Conservation (phyloP, 1,140 invertebrate genomes). For the Meloidogyne hapla region DNA sequence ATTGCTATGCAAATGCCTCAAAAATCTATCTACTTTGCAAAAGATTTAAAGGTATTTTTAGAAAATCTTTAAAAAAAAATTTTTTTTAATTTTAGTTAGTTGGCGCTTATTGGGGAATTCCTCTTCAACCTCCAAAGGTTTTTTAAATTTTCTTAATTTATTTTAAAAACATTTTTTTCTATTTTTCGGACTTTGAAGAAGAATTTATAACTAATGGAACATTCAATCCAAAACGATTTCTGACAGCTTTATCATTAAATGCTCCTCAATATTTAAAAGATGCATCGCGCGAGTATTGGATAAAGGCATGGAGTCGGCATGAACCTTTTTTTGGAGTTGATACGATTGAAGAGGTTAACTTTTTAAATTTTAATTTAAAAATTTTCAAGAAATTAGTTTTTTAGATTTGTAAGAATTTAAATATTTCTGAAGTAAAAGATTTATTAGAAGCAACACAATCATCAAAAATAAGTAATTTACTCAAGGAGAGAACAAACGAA, state of each 20-base stretch:
- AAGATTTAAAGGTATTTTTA: conserved; percentile 5
- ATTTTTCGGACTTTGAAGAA: conserved; percentile 9
- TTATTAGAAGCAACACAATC: background rate
- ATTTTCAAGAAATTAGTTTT: too few relatives aligned
- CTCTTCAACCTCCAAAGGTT: conserved; percentile 9
- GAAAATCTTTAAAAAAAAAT: background rate
- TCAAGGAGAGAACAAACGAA: conserved; percentile 7
- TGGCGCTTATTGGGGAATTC: conserved; percentile 17
- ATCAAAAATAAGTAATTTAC: background rate
- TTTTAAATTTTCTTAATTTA: background rate
- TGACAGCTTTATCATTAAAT: background rate
- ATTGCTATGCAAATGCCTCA: background rate
- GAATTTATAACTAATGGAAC: background rate
- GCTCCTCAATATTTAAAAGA: background rate
- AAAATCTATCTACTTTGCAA: background rate
- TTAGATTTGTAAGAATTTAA: conserved; percentile 7
- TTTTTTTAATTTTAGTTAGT: conserved; percentile 15
- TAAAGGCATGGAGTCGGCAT: background rate
- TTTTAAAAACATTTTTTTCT: background rate
- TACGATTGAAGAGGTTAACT: background rate
- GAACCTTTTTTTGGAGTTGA: conserved; percentile 8
- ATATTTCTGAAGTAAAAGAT: conserved; percentile 2
- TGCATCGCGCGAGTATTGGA: conserved; percentile 14
- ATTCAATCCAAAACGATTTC: conserved; percentile 12
- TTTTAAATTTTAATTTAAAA: too few relatives aligned